These are phyloP conservation scores for Epinotia demarniana DNA, from an alignment of 2,888 invertebrate species.

Conservation along the genomic window DNA sequence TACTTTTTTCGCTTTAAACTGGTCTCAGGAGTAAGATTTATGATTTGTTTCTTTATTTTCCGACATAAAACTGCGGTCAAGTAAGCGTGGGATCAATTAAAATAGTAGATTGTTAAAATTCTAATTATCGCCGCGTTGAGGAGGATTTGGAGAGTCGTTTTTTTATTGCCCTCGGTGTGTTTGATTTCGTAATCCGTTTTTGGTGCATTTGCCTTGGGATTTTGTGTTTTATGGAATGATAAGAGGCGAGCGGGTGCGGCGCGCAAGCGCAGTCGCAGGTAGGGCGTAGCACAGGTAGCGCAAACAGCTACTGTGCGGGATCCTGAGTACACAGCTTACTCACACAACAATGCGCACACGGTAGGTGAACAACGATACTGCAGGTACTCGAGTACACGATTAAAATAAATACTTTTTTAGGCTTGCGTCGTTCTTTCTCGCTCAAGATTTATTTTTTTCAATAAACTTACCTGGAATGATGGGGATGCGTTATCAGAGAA, in stretches of 20 bases:
- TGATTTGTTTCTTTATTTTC: constrained; percentile 66
- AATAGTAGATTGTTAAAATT: constrained; percentile 57
- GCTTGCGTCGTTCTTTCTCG: constrained; percentile 31
- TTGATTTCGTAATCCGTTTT: constrained; percentile 68
- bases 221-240: constrained; percentile 76
- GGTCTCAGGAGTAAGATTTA: constrained; percentile 77
- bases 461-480: constrained; percentile 32
- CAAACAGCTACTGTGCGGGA: constrained; percentile 75
- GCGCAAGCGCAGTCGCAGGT: constrained; percentile 57
- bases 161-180: constrained; percentile 63
- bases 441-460: constrained; percentile 30
- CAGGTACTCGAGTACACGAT: constrained; percentile 35
- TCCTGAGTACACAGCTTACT: constrained; percentile 78
- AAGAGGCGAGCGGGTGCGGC: constrained; percentile 62
- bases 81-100: constrained; percentile 68
- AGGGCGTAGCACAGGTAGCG: constrained; percentile 82
- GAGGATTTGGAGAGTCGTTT: constrained; percentile 46
- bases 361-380: constrained; percentile 55
- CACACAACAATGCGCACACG: constrained; percentile 57
- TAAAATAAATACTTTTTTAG: constrained; percentile 43
- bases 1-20: constrained; percentile 83
- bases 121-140: constrained; percentile 50
- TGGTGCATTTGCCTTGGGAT: constrained; percentile 68
- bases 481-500: constrained; percentile 24
- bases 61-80: constrained; percentile 74